Evolutionary conservation across 1,140 invertebrate species (phyloP), one percentile per base, ranked within the genome.

Genomic region (Euura lappo): DNA sequence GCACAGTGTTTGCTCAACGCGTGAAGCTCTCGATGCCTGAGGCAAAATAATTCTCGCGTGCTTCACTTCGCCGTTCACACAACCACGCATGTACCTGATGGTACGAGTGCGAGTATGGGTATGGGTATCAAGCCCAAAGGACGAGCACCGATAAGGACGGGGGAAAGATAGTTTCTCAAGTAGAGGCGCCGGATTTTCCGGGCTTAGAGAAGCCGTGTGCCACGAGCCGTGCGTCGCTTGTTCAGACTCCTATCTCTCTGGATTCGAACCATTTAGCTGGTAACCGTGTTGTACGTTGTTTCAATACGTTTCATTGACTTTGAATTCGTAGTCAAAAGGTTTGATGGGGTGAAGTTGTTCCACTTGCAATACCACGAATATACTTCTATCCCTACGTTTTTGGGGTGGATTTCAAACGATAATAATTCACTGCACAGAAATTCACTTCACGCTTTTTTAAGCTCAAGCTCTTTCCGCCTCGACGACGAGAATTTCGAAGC

Each of bases 31-130:
- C 51, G 13, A 60, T 11, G 51, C 51, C 51, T 60, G 13, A 8
- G 51, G 51, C 51, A 60, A 60, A 60, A 60, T 60, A 60, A 60
- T 60, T 60, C 51, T 60, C 51, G 6, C 51, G 8, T 60, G 51
- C 51, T 60, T 60, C 13, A 2, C 51, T 60, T 2, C 51, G 51
- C 51, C 51, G 51, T 60, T 60, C 13, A 60, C 51, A 8, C 51
- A 60, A 11, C 8, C 13, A 4, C 51, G 13, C 3, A 60, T n/a
- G 51, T 60, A n/a, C 13, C 10, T 60, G 47, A 60, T 60, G 3
- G 3, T 60, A 60, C 51, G 13, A 28, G 28, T 28, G 28, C 28
- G 28, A 28, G 28, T 28, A 28, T 28, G 28, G 28, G 28, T 28
- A 28, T 28, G 28, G 28, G 28, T 28, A 28, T 28, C 28, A 28